Percentiles rank a stretch among this genome's conserved stretches.
These are phyloP conservation scores for Anarhynchus alexandrinus DNA, from an alignment of 2,113 vertebrate species.

Conservation along the genomic window DNA sequence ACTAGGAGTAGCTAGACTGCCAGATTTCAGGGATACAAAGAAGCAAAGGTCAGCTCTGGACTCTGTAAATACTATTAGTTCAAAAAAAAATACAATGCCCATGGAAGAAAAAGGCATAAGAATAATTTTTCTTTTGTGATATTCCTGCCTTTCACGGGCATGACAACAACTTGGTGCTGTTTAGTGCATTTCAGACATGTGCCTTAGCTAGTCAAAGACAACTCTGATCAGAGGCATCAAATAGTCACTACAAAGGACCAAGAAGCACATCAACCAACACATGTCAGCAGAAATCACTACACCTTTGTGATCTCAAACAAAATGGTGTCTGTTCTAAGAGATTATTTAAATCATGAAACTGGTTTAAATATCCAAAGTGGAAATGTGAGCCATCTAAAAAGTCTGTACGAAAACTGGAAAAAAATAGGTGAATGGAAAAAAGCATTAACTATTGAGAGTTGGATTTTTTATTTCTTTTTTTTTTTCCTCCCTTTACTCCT, in stretches of 20 bases:
- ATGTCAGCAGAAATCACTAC: neutral
- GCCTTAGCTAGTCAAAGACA: neutral
- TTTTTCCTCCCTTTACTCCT: too few species aligned
- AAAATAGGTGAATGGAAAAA: neutral
- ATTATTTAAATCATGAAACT: neutral
- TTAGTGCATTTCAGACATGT: neutral
- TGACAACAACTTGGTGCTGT: neutral
- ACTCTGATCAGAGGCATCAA: neutral
- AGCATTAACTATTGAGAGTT: neutral
- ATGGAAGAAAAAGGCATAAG: neutral
- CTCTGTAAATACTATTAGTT: neutral
- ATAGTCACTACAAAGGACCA: neutral
- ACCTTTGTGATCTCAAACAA: neutral
- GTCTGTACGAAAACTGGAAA: neutral
- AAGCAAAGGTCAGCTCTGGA: neutral
- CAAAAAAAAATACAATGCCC: neutral
- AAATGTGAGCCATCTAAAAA: neutral
- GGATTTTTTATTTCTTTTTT: neutral
- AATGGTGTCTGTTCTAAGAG: neutral
- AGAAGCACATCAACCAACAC: neutral
- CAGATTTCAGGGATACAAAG: neutral
- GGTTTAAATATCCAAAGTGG: neutral
- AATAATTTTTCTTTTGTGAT: neutral
- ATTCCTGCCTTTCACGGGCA: neutral
- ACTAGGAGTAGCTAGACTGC: neutral